Evolutionary conservation across 2,888 invertebrate genomes (phyloP).

Genomic region (Melitaea athalia): DNA sequence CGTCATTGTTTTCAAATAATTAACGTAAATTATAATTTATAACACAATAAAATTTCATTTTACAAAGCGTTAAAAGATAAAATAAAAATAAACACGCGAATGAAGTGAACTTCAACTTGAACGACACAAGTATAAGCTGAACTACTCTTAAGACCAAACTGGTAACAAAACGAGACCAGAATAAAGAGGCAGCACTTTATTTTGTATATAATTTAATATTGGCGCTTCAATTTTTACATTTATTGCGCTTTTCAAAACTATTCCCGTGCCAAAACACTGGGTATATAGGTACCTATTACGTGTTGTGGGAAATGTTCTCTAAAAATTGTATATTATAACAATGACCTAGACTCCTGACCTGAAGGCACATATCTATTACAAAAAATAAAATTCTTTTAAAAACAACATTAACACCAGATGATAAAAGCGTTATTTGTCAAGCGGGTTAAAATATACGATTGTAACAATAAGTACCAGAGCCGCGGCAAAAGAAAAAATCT

Average conservation of each 20-base stretch:
- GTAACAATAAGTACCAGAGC: no score
- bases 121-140: background rate
- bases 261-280: background rate
- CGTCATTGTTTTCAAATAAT: no score
- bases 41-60: background rate
- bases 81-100: background rate
- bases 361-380: no score
- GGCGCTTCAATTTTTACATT: conserved; percentile 1
- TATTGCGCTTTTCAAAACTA: background rate
- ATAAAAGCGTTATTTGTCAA: no score
- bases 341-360: background rate
- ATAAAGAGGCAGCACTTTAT: background rate
- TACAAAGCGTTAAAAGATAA: background rate
- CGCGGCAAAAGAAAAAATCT: no score
- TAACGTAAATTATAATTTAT: no score
- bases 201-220: background rate
- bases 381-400: no score
- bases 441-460: no score
- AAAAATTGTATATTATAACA: background rate
- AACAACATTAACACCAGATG: no score
- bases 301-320: background rate
- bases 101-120: background rate
- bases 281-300: background rate
- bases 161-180: background rate
- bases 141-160: background rate